Evolutionary conservation across 2,113 vertebrate species (phyloP).

Genomic region (Connochaetes taurinus): DNA sequence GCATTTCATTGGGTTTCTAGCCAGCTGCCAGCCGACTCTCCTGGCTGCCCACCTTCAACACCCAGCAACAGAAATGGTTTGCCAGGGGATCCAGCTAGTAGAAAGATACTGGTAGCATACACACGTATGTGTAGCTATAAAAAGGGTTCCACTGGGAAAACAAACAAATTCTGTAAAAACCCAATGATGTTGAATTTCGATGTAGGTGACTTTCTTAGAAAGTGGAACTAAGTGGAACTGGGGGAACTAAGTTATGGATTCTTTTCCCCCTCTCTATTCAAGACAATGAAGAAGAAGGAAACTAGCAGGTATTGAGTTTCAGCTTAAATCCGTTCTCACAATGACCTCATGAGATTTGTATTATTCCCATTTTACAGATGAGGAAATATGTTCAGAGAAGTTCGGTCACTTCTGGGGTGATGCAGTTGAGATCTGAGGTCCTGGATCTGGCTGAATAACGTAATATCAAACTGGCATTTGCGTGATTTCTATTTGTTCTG

Average conservation of each 20-base stretch:
- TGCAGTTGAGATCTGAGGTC: background rate
- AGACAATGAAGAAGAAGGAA: background rate
- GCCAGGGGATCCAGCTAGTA: background rate
- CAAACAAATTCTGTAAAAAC: background rate
- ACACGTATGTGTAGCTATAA: background rate
- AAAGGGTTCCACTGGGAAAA: background rate
- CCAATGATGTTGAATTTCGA: background rate
- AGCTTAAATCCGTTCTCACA: background rate
- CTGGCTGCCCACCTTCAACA: background rate
- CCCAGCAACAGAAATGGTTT: background rate
- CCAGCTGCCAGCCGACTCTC: background rate
- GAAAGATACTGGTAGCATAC: background rate
- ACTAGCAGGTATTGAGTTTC: background rate
- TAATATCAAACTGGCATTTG: rapidly evolving
- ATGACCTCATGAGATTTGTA: background rate
- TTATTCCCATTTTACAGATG: background rate
- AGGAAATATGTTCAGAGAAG: background rate
- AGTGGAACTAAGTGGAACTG: background rate
- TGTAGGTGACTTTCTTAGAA: background rate
- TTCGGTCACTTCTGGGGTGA: background rate
- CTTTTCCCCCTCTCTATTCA: background rate
- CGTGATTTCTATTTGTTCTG: background rate
- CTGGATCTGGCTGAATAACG: background rate
- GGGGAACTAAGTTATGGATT: background rate
- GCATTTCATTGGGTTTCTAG: background rate